phyloP scores from a whole-genome alignment of 1,140 invertebrate genomes.

The Drosophila carrolli region DNA sequence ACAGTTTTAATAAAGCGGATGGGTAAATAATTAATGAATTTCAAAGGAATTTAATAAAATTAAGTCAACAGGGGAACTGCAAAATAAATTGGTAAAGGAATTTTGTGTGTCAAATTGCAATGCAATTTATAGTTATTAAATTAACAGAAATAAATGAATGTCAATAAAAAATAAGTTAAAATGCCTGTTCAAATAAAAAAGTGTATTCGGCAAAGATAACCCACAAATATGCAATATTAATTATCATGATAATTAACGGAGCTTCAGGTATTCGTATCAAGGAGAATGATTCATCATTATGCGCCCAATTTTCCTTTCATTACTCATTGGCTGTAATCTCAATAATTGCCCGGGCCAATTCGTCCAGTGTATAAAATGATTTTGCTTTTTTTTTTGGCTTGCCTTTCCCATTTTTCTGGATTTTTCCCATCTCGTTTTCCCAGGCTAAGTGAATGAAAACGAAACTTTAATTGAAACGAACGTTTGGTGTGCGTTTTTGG shows the following conservation, averaged over 20 bases:
- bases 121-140: too few species aligned
- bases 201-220: neutral
- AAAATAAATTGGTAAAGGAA: too few species aligned
- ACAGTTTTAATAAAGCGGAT: too few species aligned
- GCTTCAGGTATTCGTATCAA: neutral
- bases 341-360: slow-evolving; percentile 5
- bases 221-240: neutral
- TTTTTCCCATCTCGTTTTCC: neutral
- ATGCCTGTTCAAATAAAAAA: too few species aligned
- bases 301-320: neutral
- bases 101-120: too few species aligned
- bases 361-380: slow-evolving; percentile 25
- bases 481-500: slow-evolving; percentile 68
- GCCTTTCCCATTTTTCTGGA: neutral
- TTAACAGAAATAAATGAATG: neutral
- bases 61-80: too few species aligned
- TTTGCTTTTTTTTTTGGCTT: slow-evolving; percentile 16
- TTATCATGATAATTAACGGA: slow-evolving; percentile 3
- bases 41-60: too few species aligned
- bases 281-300: slow-evolving; percentile 8
- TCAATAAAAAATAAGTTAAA: too few species aligned
- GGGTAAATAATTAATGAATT: too few species aligned
- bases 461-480: slow-evolving; percentile 81
- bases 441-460: slow-evolving; percentile 73
- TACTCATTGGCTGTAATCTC: neutral